phyloP scores from a whole-genome alignment of 2,888 invertebrate genomes.

The Ametastegia equiseti region DNA sequence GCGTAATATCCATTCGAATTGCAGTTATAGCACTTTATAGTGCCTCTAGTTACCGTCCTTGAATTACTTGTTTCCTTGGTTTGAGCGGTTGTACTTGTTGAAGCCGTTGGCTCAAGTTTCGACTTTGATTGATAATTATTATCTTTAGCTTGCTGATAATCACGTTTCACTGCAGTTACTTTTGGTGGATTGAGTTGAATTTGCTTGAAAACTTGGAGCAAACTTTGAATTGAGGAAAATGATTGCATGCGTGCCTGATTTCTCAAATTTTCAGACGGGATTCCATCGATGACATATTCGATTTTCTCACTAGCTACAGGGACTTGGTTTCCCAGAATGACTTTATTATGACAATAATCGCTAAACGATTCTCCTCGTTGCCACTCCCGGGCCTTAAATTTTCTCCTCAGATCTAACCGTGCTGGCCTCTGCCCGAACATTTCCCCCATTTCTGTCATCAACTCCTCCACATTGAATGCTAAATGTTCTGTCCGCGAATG shows the following conservation, averaged over 20 bases:
- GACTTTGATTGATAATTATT: not conserved
- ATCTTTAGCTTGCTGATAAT: slow-evolving; percentile 30
- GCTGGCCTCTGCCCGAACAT: slow-evolving; percentile 54
- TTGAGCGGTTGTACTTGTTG: too few relatives aligned
- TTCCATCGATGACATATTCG: slow-evolving; percentile 56
- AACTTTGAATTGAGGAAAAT: not conserved
- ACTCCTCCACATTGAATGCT: slow-evolving; percentile 48
- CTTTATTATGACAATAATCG: slow-evolving; percentile 56
- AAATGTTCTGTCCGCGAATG: slow-evolving; percentile 52
- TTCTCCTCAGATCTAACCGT: slow-evolving; percentile 49
- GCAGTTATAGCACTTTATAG: too few relatives aligned
- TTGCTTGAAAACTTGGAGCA: slow-evolving; percentile 25
- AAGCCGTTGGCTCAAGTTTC: too few relatives aligned
- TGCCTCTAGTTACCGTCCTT: too few relatives aligned
- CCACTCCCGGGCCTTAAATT: slow-evolving; percentile 54
- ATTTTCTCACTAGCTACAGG: slow-evolving; percentile 52
- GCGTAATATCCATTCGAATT: too few relatives aligned
- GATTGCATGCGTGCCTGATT: slow-evolving; percentile 52
- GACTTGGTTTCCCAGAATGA: slow-evolving; percentile 52
- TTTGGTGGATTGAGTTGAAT: slow-evolving; percentile 10
- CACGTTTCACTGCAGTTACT: slow-evolving; percentile 5
- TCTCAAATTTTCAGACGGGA: slow-evolving; percentile 49
- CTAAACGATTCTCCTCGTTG: slow-evolving; percentile 49
- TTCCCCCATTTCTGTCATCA: slow-evolving; percentile 49
- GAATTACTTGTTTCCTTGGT: too few relatives aligned